Evolutionary conservation across 2,888 invertebrate species (phyloP).

Genomic region (Amiota communis): DNA sequence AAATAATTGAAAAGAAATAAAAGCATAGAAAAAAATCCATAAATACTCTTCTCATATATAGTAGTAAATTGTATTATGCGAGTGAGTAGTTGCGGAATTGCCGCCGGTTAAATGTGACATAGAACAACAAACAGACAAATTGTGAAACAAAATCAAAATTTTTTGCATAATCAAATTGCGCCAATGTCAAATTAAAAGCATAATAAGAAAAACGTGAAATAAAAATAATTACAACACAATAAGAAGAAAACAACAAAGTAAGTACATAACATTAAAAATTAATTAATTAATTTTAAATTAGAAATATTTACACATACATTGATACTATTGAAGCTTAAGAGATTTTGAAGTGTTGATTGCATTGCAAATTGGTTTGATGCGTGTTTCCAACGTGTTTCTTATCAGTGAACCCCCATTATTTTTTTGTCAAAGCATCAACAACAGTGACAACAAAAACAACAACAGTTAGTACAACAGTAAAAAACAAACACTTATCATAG

Average conservation of each 20-base stretch:
- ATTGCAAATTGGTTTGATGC: conserved; percentile 45
- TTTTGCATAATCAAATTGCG: conserved; percentile 60
- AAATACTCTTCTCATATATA: background rate
- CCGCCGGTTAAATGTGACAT: conserved; percentile 61
- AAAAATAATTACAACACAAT: conserved; percentile 24
- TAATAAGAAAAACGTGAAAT: conserved; percentile 40
- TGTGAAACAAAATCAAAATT: conserved; percentile 30
- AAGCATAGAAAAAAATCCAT: conserved; percentile 20
- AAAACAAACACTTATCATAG: conserved; percentile 28
- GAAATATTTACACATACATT: background rate
- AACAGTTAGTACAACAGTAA: conserved; percentile 37
- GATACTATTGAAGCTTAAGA: conserved; percentile 2
- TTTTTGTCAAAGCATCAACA: conserved; percentile 54
- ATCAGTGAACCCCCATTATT: conserved; percentile 7
- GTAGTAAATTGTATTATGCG: background rate
- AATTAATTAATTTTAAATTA: background rate
- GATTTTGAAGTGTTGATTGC: conserved; percentile 43
- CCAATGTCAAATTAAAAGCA: conserved; percentile 22
- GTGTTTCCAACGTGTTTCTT: conserved; percentile 3
- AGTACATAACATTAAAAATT: conserved; percentile 24
- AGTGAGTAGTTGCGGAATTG: conserved; percentile 51
- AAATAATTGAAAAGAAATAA: conserved; percentile 39
- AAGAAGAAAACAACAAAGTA: conserved; percentile 14
- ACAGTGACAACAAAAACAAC: conserved; percentile 29
- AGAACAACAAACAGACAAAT: background rate